phyloP scores from a whole-genome alignment of 1,140 invertebrate genomes.

The Lysiphlebus fabarum region DNA sequence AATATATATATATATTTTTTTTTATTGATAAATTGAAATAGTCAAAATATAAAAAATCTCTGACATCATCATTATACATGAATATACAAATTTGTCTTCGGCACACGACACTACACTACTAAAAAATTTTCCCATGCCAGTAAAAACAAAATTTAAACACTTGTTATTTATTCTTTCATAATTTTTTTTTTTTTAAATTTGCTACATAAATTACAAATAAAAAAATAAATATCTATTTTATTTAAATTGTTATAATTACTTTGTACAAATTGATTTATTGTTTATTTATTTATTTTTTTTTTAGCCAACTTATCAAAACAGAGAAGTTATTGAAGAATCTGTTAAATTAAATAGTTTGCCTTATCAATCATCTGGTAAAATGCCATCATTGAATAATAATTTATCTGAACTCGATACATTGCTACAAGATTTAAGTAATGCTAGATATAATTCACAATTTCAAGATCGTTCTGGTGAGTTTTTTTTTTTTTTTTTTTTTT shows the following conservation, averaged over 20 bases:
- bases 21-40: too few relatives aligned
- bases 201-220: too few relatives aligned
- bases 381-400: conserved; percentile 70
- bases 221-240: conserved; percentile 7
- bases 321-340: conserved; percentile 60
- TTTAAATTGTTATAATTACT: background rate
- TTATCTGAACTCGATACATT: conserved; percentile 88
- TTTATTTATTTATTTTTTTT: conserved; percentile 37
- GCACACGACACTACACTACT: too few relatives aligned
- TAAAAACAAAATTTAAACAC: background rate
- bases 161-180: conserved; percentile 5
- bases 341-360: conserved; percentile 36
- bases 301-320: conserved; percentile 67
- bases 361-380: conserved; percentile 43
- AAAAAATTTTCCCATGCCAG: too few relatives aligned
- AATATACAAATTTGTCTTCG: too few relatives aligned
- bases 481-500: too few relatives aligned
- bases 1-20: background rate
- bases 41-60: background rate
- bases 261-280: too few relatives aligned
- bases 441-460: conserved; percentile 62
- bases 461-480: conserved; percentile 43
- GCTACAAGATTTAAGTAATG: conserved; percentile 86
- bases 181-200: too few relatives aligned
- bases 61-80: background rate